Evolutionary conservation across 2,888 invertebrate species (phyloP).

Genomic region (Ormyrus labotus): DNA sequence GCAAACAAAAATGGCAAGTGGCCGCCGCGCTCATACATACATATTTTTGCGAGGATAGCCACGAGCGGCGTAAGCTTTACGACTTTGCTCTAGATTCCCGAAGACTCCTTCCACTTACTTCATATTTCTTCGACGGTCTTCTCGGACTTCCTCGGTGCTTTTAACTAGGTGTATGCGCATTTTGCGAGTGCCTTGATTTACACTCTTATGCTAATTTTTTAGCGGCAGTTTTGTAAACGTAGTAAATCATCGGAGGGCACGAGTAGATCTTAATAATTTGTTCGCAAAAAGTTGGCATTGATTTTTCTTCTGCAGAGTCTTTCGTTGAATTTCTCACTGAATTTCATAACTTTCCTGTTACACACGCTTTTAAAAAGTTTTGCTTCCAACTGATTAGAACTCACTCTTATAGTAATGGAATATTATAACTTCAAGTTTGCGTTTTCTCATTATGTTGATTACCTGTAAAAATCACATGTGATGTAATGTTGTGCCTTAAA

Average conservation of each 20-base stretch:
- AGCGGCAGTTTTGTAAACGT: conserved; percentile 31
- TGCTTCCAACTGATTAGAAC: neutral
- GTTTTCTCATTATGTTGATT: neutral
- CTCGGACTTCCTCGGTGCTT: neutral
- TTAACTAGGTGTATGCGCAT: neutral
- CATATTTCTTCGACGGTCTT: neutral
- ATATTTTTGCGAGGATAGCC: conserved; percentile 17
- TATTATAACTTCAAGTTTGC: neutral
- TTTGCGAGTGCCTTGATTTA: conserved; percentile 24
- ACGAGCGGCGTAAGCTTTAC: conserved; percentile 22
- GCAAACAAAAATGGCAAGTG: conserved; percentile 16
- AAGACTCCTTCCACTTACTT: conserved; percentile 6
- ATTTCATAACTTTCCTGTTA: neutral
- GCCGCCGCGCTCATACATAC: neutral
- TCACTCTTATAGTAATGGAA: neutral
- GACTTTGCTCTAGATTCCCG: conserved; percentile 46
- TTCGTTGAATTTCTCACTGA: neutral
- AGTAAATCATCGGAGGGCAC: conserved; percentile 25
- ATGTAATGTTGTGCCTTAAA: too few relatives aligned
- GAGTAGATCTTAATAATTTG: conserved; percentile 11
- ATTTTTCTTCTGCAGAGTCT: neutral
- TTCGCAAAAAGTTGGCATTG: conserved; percentile 8
- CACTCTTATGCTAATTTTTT: conserved; percentile 31
- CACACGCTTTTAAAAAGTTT: neutral
- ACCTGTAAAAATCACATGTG: neutral